Evolutionary conservation across 2,888 invertebrate genomes (phyloP).

Genomic region (Netelia fuscicornis): DNA sequence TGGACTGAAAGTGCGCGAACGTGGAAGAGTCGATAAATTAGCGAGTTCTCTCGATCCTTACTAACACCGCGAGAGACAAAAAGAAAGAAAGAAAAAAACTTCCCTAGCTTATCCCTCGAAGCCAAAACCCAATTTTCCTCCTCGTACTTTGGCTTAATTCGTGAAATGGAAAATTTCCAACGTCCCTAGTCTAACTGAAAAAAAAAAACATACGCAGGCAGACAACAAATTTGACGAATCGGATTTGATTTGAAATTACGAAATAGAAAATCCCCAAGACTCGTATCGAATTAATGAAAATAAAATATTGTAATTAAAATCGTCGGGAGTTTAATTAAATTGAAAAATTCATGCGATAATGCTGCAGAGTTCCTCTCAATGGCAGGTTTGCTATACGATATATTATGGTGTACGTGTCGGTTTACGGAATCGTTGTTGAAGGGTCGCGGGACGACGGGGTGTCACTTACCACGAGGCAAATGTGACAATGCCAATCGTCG

Average conservation of each 20-base stretch:
- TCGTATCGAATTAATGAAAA: too few species aligned
- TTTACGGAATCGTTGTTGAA: constrained; percentile 21
- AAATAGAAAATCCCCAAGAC: background rate
- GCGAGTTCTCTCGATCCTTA: constrained; percentile 73
- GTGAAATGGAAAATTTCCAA: background rate
- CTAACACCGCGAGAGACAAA: background rate
- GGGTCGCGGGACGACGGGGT: constrained; percentile 51
- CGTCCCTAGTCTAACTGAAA: too few species aligned
- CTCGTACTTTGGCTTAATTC: constrained; percentile 64
- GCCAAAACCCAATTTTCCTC: constrained; percentile 67
- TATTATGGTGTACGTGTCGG: constrained; percentile 1
- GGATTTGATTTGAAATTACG: background rate
- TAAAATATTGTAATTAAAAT: too few species aligned
- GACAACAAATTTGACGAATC: too few species aligned
- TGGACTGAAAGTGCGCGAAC: constrained; percentile 58
- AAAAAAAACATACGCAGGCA: too few species aligned
- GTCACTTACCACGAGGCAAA: constrained; percentile 57
- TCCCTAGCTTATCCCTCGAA: background rate
- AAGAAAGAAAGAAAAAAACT: background rate
- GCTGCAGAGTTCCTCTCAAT: background rate
- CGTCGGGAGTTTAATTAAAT: too few species aligned
- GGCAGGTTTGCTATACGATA: background rate
- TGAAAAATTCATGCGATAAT: background rate
- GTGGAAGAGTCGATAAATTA: constrained; percentile 74
- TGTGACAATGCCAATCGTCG: constrained; percentile 60